phyloP scores from a whole-genome alignment of 1,140 invertebrate genomes.

The Acromyrmex heyeri region DNA sequence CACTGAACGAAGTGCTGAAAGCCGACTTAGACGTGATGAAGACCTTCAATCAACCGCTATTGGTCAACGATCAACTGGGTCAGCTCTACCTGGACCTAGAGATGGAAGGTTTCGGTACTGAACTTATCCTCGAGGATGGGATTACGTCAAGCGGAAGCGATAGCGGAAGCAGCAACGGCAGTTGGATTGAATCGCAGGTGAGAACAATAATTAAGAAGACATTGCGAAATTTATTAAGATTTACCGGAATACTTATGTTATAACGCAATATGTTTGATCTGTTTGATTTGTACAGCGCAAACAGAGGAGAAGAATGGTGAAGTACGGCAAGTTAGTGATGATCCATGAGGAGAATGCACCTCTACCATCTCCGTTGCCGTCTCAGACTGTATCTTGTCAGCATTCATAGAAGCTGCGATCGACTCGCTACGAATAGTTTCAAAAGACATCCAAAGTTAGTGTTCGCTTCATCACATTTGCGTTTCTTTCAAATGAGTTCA shows the following conservation, averaged over 20 bases:
- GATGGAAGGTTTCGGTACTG: conserved; percentile 88
- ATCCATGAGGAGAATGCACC: conserved; percentile 84
- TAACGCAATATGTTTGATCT: conserved; percentile 13
- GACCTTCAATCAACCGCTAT: conserved; percentile 88
- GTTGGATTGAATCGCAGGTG: conserved; percentile 77
- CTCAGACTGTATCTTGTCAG: conserved; percentile 59
- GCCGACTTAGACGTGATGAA: conserved; percentile 89
- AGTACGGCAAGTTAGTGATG: conserved; percentile 82
- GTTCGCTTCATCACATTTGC: background rate
- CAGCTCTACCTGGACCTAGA: conserved; percentile 92
- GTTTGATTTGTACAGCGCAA: conserved; percentile 72
- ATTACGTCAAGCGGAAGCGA: conserved; percentile 89
- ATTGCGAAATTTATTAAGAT: background rate
- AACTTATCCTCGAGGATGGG: conserved; percentile 89
- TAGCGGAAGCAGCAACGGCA: conserved; percentile 88
- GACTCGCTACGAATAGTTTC: background rate
- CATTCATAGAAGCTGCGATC: conserved; percentile 52
- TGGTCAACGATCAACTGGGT: conserved; percentile 91
- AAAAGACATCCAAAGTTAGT: background rate
- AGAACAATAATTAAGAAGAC: background rate
- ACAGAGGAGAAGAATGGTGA: conserved; percentile 74
- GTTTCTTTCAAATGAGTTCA: background rate
- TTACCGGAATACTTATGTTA: background rate
- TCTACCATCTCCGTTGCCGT: conserved; percentile 76
- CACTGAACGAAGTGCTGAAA: conserved; percentile 89